Conservation (phyloP, 2,797 vertebrate species). For the Pristis pectinata region DNA sequence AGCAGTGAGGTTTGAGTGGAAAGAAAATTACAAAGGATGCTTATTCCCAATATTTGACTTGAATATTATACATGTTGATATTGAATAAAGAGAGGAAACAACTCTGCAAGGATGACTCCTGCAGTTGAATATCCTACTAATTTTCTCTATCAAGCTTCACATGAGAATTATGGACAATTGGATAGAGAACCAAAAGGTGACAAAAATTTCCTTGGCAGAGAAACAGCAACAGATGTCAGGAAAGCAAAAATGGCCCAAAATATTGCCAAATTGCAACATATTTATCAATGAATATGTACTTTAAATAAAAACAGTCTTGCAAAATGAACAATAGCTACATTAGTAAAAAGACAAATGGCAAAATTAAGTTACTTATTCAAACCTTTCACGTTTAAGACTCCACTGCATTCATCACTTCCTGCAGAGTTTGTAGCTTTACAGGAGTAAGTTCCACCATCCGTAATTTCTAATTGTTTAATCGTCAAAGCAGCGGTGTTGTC, state of each 20-base stretch:
- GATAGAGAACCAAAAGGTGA: neutral
- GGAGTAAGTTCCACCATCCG: constrained; percentile 80
- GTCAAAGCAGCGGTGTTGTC: constrained; percentile 78
- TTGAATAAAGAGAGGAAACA: neutral
- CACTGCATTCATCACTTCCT: constrained; percentile 78
- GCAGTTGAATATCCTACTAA: neutral
- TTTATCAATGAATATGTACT: neutral
- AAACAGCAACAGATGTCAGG: neutral
- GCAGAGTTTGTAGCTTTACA: constrained; percentile 84
- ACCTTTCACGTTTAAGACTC: constrained; percentile 70
- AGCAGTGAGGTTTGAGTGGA: neutral
- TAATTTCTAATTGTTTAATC: constrained; percentile 74
- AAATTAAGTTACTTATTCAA: constrained; percentile 50
- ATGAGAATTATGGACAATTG: neutral
- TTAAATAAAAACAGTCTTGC: neutral
- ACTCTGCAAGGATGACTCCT: neutral
- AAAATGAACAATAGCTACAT: neutral
- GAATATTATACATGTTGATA: neutral
- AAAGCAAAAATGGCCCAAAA: neutral
- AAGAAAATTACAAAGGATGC: neutral
- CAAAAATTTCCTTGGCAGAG: neutral
- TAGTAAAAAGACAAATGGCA: neutral
- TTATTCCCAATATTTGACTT: neutral
- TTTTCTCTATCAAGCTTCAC: neutral
- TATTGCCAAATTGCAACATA: neutral